Conservation (phyloP, 2,113 vertebrate species). For the Rhinoderma darwinii region DNA sequence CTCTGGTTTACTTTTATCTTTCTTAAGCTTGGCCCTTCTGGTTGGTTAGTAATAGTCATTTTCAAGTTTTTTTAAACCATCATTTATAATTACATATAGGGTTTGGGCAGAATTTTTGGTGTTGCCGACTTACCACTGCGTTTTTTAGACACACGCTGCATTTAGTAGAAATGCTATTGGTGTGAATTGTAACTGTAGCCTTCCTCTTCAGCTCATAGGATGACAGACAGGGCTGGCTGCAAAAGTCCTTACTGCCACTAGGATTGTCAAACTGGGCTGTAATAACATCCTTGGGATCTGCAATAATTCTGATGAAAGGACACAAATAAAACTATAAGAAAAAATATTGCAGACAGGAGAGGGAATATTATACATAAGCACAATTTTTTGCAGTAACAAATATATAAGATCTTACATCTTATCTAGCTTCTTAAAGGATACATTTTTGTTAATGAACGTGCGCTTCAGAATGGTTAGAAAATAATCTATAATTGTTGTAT, state of each 20-base stretch:
- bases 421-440: no score
- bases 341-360: neutral
- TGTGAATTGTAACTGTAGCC: constrained; percentile 72
- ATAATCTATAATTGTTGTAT: no score
- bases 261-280: constrained; percentile 86
- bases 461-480: no score
- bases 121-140: constrained; percentile 76
- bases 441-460: no score
- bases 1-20: no score
- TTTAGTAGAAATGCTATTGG: constrained; percentile 80
- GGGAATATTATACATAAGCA: no score
- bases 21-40: neutral
- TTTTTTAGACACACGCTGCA: constrained; percentile 94
- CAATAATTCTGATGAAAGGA: constrained; percentile 78
- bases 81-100: neutral
- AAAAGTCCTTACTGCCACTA: constrained; percentile 87
- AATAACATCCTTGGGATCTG: constrained; percentile 89
- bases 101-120: neutral
- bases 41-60: neutral
- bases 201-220: constrained; percentile 84
- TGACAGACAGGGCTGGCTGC: constrained; percentile 88
- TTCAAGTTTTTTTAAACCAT: neutral
- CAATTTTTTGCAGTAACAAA: no score
- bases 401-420: no score
- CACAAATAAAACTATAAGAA: constrained; percentile 51